Evolutionary conservation across 2,888 invertebrate genomes (phyloP).

Genomic region (Clanis bilineata): DNA sequence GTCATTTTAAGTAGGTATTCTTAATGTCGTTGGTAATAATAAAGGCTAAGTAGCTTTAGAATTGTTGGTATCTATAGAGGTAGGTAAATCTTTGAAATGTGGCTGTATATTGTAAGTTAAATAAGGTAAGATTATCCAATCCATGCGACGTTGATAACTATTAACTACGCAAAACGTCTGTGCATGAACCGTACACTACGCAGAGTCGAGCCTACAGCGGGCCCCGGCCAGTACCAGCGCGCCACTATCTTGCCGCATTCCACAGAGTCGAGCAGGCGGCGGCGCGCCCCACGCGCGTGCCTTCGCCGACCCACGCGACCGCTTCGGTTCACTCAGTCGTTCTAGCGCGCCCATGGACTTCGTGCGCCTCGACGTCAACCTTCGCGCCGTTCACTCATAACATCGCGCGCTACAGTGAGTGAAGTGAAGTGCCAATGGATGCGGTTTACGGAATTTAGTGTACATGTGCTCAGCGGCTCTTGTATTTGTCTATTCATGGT

Average conservation of each 20-base stretch:
- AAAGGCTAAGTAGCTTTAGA: no score
- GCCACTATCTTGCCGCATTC: conserved; percentile 63
- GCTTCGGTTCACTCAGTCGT: conserved; percentile 68
- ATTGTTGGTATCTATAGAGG: no score
- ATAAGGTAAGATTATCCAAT: conserved; percentile 56
- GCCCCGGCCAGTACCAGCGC: conserved; percentile 43
- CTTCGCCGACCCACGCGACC: conserved; percentile 88
- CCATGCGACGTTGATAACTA: conserved; percentile 42
- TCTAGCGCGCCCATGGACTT: conserved; percentile 61
- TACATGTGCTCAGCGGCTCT: conserved; percentile 52
- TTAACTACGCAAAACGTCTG: conserved; percentile 39
- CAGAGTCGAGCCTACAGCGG: conserved; percentile 54
- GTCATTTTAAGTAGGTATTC: no score
- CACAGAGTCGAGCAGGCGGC: conserved; percentile 76
- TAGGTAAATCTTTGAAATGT: no score
- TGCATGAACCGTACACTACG: conserved; percentile 27
- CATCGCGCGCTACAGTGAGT: conserved; percentile 66
- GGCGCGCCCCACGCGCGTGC: conserved; percentile 81
- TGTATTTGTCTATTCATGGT: conserved; percentile 80
- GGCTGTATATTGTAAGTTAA: no score
- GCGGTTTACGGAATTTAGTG: conserved; percentile 72
- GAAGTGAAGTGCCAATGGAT: conserved; percentile 79
- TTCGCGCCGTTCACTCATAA: conserved; percentile 45
- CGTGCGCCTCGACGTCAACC: conserved; percentile 53
- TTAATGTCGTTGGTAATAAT: no score